Evolutionary conservation across 2,797 vertebrate genomes (phyloP).

Genomic region (Galagoides demidoff): DNA sequence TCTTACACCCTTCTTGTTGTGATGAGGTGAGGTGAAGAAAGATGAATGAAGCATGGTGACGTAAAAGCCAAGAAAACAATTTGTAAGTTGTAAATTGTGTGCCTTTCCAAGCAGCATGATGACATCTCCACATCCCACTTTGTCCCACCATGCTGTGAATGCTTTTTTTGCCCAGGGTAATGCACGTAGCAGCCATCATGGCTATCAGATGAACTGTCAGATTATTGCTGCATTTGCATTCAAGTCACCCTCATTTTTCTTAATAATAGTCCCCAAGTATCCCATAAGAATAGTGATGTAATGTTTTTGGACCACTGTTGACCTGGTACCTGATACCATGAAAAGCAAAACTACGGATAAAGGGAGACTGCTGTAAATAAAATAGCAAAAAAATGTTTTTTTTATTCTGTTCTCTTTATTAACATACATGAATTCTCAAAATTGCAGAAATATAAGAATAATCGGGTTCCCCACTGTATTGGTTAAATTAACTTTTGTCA

Average conservation of each 20-base stretch:
- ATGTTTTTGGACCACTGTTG: background rate
- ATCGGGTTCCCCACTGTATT: background rate
- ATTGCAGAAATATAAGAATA: background rate
- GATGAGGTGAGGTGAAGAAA: background rate
- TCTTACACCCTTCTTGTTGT: too few relatives aligned
- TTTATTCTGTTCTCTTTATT: background rate
- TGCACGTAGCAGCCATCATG: too few relatives aligned
- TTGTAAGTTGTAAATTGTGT: background rate
- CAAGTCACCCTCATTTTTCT: background rate
- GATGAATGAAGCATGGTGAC: background rate
- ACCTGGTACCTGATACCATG: background rate
- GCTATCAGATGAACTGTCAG: background rate
- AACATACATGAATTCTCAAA: background rate
- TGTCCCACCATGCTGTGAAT: background rate
- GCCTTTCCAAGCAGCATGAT: background rate
- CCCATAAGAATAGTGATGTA: background rate
- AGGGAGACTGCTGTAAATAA: background rate
- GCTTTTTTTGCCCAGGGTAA: background rate
- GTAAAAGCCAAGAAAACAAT: background rate
- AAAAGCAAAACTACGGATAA: background rate
- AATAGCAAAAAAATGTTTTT: background rate
- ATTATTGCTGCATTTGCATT: background rate
- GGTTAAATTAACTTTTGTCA: constrained; percentile 53
- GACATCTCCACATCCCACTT: background rate
- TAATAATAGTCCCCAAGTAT: background rate